These are phyloP conservation scores for Cephus sareptanus DNA, from an alignment of 2,888 invertebrate species.

Conservation along the genomic window DNA sequence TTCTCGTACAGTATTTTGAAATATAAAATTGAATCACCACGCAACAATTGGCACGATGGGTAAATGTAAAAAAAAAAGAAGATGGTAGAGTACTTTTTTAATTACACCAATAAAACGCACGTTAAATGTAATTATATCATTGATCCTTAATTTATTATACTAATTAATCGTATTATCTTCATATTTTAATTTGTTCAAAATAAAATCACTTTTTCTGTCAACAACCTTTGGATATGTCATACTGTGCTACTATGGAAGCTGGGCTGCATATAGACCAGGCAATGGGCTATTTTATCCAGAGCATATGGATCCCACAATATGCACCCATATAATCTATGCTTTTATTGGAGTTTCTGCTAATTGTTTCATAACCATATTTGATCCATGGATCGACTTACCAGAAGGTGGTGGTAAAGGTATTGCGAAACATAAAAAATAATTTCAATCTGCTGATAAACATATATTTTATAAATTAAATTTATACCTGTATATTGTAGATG, in stretches of 20 bases:
- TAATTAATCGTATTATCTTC: too few relatives aligned
- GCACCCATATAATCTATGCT: conserved; percentile 79
- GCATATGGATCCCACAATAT: conserved; percentile 74
- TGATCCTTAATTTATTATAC: too few relatives aligned
- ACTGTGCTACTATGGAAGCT: conserved; percentile 80
- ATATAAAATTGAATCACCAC: too few relatives aligned
- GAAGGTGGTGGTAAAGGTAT: conserved; percentile 60
- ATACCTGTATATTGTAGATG: conserved; percentile 49
- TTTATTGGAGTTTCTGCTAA: conserved; percentile 71
- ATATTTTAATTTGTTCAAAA: too few relatives aligned
- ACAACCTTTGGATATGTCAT: conserved; percentile 53
- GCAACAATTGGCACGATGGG: too few relatives aligned
- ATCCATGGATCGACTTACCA: conserved; percentile 72
- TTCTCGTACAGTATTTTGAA: too few relatives aligned
- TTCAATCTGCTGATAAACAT: too few relatives aligned
- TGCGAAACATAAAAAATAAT: neutral
- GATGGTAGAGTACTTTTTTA: too few relatives aligned
- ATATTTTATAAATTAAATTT: too few relatives aligned
- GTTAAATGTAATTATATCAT: too few relatives aligned
- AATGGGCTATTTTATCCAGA: conserved; percentile 74
- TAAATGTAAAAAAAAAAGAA: too few relatives aligned
- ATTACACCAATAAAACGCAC: too few relatives aligned
- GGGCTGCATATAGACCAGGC: conserved; percentile 76
- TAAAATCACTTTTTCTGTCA: neutral
- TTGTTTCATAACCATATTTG: conserved; percentile 70